Conservation (phyloP, 2,888 invertebrate genomes). For the Ptycholaimellus sp. region DNA sequence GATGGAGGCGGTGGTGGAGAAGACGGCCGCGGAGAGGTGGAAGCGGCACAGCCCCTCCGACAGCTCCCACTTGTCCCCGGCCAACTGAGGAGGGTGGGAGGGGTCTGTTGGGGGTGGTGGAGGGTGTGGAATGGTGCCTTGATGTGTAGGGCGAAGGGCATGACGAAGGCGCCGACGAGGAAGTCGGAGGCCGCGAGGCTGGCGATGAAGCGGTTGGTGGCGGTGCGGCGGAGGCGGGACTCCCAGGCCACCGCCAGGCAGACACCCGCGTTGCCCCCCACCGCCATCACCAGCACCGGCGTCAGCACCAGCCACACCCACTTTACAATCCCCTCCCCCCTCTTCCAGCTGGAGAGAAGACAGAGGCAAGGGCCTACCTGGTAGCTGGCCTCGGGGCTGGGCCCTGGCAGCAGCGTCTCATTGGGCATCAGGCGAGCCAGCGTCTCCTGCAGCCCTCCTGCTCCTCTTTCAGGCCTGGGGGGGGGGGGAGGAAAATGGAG, state of each 20-base stretch:
- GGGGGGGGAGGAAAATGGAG: too few species aligned
- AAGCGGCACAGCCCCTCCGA: constrained; percentile 14
- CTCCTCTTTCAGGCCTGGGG: too few species aligned
- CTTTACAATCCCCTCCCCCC: too few species aligned
- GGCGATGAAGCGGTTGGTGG: constrained; percentile 11
- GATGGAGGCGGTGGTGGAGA: constrained; percentile 17
- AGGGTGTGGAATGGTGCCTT: constrained; percentile 7
- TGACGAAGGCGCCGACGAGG: constrained; percentile 14
- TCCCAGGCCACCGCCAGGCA: not conserved
- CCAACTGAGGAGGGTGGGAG: constrained; percentile 8
- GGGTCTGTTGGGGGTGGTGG: not conserved
- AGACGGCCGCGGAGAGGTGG: constrained; percentile 14
- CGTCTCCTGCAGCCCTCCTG: too few species aligned
- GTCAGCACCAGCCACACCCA: not conserved
- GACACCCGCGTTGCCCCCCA: constrained; percentile 1
- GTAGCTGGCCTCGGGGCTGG: too few species aligned
- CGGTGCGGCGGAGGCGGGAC: not conserved
- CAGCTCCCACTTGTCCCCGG: constrained; percentile 14
- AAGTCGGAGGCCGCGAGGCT: constrained; percentile 16
- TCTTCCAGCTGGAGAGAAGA: too few species aligned
- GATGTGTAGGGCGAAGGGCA: constrained; percentile 15
- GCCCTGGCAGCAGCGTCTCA: too few species aligned
- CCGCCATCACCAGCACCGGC: not conserved
- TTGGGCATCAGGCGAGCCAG: too few species aligned
- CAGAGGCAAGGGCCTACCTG: too few species aligned